phyloP scores from a whole-genome alignment of 2,888 invertebrate species.

The Drosophila setosimentum region DNA sequence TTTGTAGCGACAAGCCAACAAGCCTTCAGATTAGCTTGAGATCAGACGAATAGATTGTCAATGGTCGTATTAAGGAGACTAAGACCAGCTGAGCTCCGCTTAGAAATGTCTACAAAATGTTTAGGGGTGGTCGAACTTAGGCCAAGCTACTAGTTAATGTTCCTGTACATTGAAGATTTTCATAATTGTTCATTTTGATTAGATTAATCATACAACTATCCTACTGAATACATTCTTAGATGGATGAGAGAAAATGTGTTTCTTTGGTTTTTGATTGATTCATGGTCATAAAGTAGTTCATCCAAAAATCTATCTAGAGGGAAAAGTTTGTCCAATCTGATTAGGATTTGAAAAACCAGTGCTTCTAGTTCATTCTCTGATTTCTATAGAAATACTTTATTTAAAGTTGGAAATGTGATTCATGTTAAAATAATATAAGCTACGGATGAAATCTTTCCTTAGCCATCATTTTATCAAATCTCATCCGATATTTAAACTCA shows the following conservation, averaged over 20 bases:
- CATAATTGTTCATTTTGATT: not conserved
- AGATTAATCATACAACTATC: not conserved
- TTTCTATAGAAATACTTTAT: not conserved
- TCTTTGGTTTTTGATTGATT: not conserved
- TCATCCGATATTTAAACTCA: not conserved
- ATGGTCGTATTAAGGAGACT: not conserved
- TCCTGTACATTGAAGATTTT: not conserved
- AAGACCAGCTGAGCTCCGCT: constrained; percentile 4
- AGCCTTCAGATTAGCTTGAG: constrained; percentile 30
- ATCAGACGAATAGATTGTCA: constrained; percentile 2
- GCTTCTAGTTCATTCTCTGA: not conserved
- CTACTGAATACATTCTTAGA: not conserved
- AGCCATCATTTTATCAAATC: not conserved
- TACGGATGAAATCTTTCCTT: not conserved
- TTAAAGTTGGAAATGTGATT: not conserved
- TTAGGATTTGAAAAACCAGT: no score
- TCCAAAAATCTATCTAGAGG: accelerated
- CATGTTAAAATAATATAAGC: not conserved
- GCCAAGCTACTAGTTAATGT: not conserved
- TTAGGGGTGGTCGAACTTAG: constrained; percentile 1
- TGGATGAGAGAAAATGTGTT: accelerated
- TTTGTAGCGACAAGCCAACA: constrained; percentile 78
- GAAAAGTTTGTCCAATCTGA: not conserved
- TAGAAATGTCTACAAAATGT: not conserved
- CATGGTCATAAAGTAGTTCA: not conserved